phyloP scores from a whole-genome alignment of 2,888 invertebrate species.

The Trypoxylon attenuatum region DNA sequence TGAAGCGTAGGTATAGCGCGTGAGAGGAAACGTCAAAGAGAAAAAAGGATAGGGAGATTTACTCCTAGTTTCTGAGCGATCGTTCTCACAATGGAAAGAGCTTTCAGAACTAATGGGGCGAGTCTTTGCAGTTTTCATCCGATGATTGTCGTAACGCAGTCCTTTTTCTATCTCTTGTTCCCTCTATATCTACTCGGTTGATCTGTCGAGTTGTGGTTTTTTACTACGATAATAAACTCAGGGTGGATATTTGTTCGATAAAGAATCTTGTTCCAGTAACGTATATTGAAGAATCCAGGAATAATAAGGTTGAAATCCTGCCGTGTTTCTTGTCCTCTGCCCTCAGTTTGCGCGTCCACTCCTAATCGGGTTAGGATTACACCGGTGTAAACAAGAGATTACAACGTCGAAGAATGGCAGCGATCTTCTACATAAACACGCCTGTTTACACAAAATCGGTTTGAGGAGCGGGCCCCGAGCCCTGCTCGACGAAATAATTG shows the following conservation, averaged over 20 bases:
- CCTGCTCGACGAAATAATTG: neutral
- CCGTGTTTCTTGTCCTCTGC: too few relatives aligned
- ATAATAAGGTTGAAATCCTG: too few relatives aligned
- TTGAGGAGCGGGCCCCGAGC: too few relatives aligned
- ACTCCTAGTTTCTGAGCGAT: conserved; percentile 55
- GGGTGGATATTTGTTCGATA: too few relatives aligned
- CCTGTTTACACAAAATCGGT: conserved; percentile 1
- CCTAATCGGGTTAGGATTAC: conserved; percentile 59
- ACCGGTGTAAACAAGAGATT: conserved; percentile 58
- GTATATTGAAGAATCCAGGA: too few relatives aligned
- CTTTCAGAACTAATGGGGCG: conserved; percentile 64
- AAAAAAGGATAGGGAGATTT: conserved; percentile 6
- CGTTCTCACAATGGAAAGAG: conserved; percentile 54
- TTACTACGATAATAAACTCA: too few relatives aligned
- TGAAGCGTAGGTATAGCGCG: conserved; percentile 8
- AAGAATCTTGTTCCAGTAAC: too few relatives aligned
- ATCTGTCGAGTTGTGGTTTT: too few relatives aligned
- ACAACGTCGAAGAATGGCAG: conserved; percentile 24
- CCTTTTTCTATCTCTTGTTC: conserved; percentile 27
- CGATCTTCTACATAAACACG: conserved; percentile 25
- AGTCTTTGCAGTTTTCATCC: conserved; percentile 65
- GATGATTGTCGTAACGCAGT: conserved; percentile 53
- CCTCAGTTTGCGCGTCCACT: too few relatives aligned
- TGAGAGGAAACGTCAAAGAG: conserved; percentile 1
- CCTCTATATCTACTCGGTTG: too few relatives aligned